These are phyloP conservation scores for Troides helena DNA, from an alignment of 2,888 invertebrate genomes.

Conservation along the genomic window DNA sequence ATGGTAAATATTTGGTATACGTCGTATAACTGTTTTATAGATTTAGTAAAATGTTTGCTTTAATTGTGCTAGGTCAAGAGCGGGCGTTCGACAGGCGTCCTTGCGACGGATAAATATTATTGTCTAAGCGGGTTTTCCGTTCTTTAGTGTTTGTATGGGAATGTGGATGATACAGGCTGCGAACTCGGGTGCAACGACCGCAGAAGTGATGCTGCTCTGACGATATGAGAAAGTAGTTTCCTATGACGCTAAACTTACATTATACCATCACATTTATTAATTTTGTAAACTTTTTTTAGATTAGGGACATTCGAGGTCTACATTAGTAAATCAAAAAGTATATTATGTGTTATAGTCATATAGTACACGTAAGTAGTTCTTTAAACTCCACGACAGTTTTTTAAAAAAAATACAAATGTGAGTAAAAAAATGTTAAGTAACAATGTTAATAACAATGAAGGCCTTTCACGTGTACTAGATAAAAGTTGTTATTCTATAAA, in stretches of 20 bases:
- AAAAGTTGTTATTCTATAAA: no score
- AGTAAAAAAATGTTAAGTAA: no score
- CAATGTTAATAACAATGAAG: no score
- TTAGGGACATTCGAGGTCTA: not conserved
- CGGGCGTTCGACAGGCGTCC: conserved; percentile 78
- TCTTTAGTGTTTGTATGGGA: conserved; percentile 69
- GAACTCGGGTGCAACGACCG: conserved; percentile 48
- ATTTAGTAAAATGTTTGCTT: conserved; percentile 79
- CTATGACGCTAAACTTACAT: not conserved
- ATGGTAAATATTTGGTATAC: conserved; percentile 80
- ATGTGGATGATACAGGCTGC: conserved; percentile 59
- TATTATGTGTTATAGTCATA: no score
- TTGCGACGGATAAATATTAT: conserved; percentile 79
- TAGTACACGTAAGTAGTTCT: no score
- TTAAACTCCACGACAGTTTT: no score
- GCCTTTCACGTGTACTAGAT: no score
- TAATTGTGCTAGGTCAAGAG: conserved; percentile 80
- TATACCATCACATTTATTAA: not conserved
- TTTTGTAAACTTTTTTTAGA: not conserved
- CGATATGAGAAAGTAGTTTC: not conserved
- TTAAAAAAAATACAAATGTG: no score
- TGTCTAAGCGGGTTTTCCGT: conserved; percentile 78
- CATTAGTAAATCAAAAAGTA: no score
- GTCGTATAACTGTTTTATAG: conserved; percentile 79
- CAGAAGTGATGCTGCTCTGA: not conserved